phyloP scores from a whole-genome alignment of 2,888 invertebrate species.

The Aphidius colemani region DNA sequence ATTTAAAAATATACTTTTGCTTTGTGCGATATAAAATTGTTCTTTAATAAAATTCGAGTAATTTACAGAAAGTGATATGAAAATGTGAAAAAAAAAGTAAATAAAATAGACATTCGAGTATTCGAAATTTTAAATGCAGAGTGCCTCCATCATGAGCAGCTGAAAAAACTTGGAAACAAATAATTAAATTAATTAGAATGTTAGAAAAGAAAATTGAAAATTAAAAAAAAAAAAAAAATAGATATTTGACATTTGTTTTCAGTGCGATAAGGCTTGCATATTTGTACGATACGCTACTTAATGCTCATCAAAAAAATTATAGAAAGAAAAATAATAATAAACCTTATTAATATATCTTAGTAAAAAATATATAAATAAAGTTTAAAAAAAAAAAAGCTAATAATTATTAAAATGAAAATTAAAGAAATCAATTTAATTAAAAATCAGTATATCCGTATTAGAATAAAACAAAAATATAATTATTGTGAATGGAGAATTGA shows the following conservation, averaged over 20 bases:
- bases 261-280: slow-evolving; percentile 43
- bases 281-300: slow-evolving; percentile 54
- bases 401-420: slow-evolving; percentile 14
- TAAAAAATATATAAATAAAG: no score
- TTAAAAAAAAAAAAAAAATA: slow-evolving; percentile 18
- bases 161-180: slow-evolving; percentile 17
- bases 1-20: no score
- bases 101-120: no score
- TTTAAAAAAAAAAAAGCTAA: background rate
- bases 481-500: slow-evolving; percentile 51
- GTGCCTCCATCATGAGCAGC: no score
- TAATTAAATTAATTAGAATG: slow-evolving; percentile 16
- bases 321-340: slow-evolving; percentile 24
- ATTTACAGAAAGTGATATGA: no score
- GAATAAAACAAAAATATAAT: slow-evolving; percentile 49
- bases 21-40: no score
- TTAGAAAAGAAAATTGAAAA: slow-evolving; percentile 12
- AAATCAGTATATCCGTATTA: slow-evolving; percentile 47
- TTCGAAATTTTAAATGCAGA: no score
- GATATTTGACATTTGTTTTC: slow-evolving; percentile 16
- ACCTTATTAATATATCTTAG: no score
- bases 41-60: no score
- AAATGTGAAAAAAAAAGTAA: no score
- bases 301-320: slow-evolving; percentile 46
- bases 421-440: slow-evolving; percentile 35